These are phyloP conservation scores for Cydia amplana DNA, from an alignment of 1,140 invertebrate genomes.

Conservation along the genomic window DNA sequence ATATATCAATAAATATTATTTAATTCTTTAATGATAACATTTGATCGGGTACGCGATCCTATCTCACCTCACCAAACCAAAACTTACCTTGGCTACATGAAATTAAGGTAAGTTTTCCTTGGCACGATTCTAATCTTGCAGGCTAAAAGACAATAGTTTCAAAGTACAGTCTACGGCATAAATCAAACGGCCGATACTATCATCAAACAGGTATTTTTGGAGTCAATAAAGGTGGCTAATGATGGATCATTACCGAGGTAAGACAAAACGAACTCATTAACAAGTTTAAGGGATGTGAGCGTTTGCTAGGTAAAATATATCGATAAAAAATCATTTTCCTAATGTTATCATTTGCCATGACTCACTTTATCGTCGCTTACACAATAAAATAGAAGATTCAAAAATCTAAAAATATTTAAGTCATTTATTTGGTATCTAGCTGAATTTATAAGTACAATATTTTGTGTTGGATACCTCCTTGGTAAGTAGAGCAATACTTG, in stretches of 20 bases:
- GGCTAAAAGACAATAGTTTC: background rate
- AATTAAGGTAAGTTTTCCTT: background rate
- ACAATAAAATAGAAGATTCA: too few species aligned
- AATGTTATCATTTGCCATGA: too few species aligned
- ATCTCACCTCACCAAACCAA: background rate
- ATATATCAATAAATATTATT: too few species aligned
- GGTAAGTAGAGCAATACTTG: too few species aligned
- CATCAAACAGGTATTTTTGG: constrained; percentile 32
- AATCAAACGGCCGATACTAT: constrained; percentile 28
- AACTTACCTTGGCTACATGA: background rate
- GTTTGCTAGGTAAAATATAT: background rate
- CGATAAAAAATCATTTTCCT: background rate
- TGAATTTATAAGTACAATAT: too few species aligned
- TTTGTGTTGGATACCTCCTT: too few species aligned
- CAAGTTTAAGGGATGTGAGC: background rate
- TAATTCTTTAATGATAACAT: background rate
- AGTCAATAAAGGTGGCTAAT: constrained; percentile 26
- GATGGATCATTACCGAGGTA: constrained; percentile 9
- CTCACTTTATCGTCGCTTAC: too few species aligned
- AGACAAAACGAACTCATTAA: constrained; percentile 13
- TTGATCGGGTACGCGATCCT: background rate
- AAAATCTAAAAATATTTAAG: too few species aligned
- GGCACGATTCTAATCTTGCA: background rate
- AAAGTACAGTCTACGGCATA: constrained; percentile 1
- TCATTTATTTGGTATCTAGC: too few species aligned